These are phyloP conservation scores for Lasaia peninsularis DNA, from an alignment of 1,140 invertebrate genomes.

Conservation along the genomic window DNA sequence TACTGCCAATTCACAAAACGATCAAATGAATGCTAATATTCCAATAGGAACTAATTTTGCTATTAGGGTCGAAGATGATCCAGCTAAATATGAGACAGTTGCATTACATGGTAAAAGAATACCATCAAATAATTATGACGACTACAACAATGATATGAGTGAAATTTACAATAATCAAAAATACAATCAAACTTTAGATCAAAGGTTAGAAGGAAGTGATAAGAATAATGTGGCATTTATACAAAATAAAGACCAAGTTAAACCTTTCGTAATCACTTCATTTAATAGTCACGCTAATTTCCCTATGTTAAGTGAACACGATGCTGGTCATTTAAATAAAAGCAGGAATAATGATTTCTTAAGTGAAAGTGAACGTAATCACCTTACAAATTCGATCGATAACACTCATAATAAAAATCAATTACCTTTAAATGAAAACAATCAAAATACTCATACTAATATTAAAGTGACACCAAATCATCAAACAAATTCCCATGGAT, in stretches of 20 bases:
- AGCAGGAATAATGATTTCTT: slow-evolving; percentile 16
- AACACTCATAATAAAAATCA: too few species aligned
- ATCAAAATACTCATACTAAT: slow-evolving; percentile 23
- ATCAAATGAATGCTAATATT: slow-evolving; percentile 64
- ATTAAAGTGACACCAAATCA: slow-evolving; percentile 50
- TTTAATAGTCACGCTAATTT: slow-evolving; percentile 73
- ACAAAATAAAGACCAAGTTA: slow-evolving; percentile 10
- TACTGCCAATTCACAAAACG: slow-evolving; percentile 39
- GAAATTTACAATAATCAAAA: slow-evolving; percentile 51
- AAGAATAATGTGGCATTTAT: background rate
- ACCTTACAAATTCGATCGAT: slow-evolving; percentile 20
- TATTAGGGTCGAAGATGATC: slow-evolving; percentile 68
- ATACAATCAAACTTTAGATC: slow-evolving; percentile 19
- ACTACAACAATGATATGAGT: slow-evolving; percentile 29
- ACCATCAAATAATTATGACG: slow-evolving; percentile 36
- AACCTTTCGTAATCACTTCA: slow-evolving; percentile 32
- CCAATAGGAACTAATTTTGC: slow-evolving; percentile 74
- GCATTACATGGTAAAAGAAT: slow-evolving; percentile 45
- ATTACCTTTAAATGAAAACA: slow-evolving; percentile 17
- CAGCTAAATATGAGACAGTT: slow-evolving; percentile 46
- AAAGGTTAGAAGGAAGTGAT: background rate
- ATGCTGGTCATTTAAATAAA: slow-evolving; percentile 9
- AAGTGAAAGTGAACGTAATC: slow-evolving; percentile 26
- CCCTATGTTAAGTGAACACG: slow-evolving; percentile 62
- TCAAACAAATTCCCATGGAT: slow-evolving; percentile 66